phyloP scores from a whole-genome alignment of 2,113 vertebrate species.

The Loxodonta africana region DNA sequence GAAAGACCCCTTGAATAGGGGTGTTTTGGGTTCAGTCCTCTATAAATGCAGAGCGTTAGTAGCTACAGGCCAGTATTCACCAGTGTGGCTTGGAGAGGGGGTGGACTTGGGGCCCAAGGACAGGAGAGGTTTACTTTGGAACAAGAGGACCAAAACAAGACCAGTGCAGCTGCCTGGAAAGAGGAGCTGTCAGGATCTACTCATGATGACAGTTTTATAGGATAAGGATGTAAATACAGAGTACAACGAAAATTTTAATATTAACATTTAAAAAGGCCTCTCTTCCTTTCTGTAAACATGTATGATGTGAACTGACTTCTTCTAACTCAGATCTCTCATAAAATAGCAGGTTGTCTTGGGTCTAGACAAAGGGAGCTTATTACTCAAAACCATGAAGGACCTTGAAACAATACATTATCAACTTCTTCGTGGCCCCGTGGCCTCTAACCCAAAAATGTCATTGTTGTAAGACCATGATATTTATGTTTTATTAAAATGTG shows the following conservation, averaged over 20 bases:
- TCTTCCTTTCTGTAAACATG: background rate
- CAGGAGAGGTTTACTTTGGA: background rate
- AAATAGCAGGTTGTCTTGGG: background rate
- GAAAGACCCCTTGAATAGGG: background rate
- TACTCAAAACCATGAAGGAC: background rate
- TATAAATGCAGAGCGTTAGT: background rate
- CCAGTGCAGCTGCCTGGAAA: slow-evolving; percentile 6
- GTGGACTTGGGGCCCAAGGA: background rate
- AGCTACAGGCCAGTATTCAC: background rate
- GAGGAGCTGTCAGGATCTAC: background rate
- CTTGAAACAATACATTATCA: background rate
- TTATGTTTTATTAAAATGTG: slow-evolving; percentile 27
- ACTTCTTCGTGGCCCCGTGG: background rate
- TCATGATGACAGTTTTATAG: background rate
- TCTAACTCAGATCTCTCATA: background rate
- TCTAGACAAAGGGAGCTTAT: background rate
- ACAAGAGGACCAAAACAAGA: background rate
- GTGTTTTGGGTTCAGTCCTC: background rate
- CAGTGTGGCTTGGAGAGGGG: background rate
- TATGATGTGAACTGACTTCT: background rate
- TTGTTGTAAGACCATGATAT: background rate
- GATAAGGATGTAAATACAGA: background rate
- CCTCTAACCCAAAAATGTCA: background rate
- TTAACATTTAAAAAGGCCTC: background rate
- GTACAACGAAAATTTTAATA: background rate